phyloP scores from a whole-genome alignment of 2,888 invertebrate species.

The Meloe dianella region DNA sequence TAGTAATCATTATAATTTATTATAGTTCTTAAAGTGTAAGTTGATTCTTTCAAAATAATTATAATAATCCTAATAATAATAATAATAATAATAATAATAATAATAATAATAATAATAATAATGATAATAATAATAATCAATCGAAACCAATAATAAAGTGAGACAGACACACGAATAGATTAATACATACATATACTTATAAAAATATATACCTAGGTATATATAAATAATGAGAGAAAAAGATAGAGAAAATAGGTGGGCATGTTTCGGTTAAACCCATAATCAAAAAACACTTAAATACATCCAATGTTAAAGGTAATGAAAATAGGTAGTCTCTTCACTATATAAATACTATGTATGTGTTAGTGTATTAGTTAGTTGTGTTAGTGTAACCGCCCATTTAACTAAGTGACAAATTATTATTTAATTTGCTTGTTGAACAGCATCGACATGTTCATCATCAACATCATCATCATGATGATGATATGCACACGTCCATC shows the following conservation, averaged over 20 bases:
- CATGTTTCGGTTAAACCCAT: constrained; percentile 32
- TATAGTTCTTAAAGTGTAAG: too few species aligned
- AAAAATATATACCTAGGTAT: too few species aligned
- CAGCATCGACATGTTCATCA: constrained; percentile 30
- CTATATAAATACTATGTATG: background rate
- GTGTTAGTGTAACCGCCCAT: constrained; percentile 22
- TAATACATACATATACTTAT: too few species aligned
- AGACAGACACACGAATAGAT: too few species aligned
- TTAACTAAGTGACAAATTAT: constrained; percentile 34
- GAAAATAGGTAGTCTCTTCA: constrained; percentile 30
- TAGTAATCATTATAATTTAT: too few species aligned
- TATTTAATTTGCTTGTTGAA: constrained; percentile 32
- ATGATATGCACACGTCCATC: background rate
- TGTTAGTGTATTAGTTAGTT: background rate
- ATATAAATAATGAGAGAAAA: too few species aligned
- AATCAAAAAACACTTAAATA: constrained; percentile 35
- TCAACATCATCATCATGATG: constrained; percentile 4
- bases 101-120: too few species aligned
- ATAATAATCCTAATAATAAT: too few species aligned
- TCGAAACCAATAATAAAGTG: too few species aligned
- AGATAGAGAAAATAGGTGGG: constrained; percentile 25
- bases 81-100: too few species aligned
- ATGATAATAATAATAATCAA: too few species aligned
- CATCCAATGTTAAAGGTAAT: constrained; percentile 24
- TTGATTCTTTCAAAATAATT: too few species aligned